Conservation (phyloP, 2,888 invertebrate species). For the Rhagium mordax region DNA sequence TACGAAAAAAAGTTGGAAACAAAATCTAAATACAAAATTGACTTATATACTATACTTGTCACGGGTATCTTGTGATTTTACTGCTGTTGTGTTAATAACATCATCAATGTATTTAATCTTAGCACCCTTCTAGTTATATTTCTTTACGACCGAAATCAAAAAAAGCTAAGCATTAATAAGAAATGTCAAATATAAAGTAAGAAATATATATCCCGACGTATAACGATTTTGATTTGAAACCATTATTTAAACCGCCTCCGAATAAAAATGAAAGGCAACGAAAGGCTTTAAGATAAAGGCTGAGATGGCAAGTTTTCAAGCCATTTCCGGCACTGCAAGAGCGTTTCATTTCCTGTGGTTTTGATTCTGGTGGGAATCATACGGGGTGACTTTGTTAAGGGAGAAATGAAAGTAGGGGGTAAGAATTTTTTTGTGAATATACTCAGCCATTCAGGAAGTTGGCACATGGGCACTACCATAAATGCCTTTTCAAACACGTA, state of each 20-base stretch:
- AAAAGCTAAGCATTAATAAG: slow-evolving; percentile 19
- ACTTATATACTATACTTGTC: too few species aligned
- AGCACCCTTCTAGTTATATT: background rate
- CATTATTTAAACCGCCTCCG: slow-evolving; percentile 51
- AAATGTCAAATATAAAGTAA: slow-evolving; percentile 7
- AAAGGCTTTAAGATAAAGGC: slow-evolving; percentile 63
- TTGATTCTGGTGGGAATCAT: slow-evolving; percentile 59
- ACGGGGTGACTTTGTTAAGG: slow-evolving; percentile 53
- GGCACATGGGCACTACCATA: background rate
- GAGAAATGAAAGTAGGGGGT: background rate
- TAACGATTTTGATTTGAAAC: slow-evolving; percentile 47
- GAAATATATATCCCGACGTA: background rate
- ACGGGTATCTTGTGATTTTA: too few species aligned
- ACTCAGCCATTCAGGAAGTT: background rate
- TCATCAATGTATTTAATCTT: too few species aligned
- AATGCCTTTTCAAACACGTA: too few species aligned
- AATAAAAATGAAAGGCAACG: slow-evolving; percentile 58
- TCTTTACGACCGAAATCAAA: background rate
- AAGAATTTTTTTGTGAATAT: background rate
- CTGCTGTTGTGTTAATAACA: too few species aligned
- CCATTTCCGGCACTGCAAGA: slow-evolving; percentile 63
- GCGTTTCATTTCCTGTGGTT: slow-evolving; percentile 65
- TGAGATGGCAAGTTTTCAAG: slow-evolving; percentile 62
- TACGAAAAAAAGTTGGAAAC: too few species aligned
- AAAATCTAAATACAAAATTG: too few species aligned